phyloP scores from a whole-genome alignment of 53 echinoderm and acorn worm genomes.

The Arbacia lixula region DNA sequence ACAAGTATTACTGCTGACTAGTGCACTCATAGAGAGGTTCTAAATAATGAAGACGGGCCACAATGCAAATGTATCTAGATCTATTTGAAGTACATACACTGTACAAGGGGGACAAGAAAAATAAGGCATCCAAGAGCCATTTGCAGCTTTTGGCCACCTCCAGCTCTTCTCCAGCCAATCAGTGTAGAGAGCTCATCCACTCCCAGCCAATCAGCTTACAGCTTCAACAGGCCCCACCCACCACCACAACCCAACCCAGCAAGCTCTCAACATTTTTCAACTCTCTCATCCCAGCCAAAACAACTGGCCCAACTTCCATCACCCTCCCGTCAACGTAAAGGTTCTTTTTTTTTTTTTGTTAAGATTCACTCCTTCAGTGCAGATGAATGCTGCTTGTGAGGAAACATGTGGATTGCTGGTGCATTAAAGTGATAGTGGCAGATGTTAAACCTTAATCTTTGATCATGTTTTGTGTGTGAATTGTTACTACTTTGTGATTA shows the following conservation, averaged over 20 bases:
- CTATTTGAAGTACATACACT: no score
- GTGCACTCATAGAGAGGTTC: no score
- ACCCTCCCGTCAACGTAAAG: constrained; percentile 10
- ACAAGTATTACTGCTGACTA: no score
- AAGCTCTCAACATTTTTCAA: not conserved
- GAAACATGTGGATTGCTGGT: no score
- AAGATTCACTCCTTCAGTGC: not conserved
- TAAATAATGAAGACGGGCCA: no score
- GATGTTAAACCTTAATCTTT: no score
- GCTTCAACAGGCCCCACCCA: no score
- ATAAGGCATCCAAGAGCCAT: not conserved
- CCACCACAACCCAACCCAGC: not conserved
- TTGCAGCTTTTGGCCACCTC: not conserved
- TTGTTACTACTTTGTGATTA: no score
- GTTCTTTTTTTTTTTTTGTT: constrained; percentile 27
- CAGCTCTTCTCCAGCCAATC: not conserved
- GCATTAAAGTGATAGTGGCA: no score
- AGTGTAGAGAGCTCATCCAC: not conserved
- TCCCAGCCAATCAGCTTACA: constrained; percentile 10
- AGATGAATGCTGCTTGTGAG: no score
- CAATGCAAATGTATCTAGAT: no score
- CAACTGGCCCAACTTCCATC: not conserved
- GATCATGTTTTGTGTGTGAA: no score
- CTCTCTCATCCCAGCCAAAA: not conserved
- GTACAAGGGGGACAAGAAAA: not conserved